Evolutionary conservation across 2,797 vertebrate genomes (phyloP).

Genomic region (Periparus ater): DNA sequence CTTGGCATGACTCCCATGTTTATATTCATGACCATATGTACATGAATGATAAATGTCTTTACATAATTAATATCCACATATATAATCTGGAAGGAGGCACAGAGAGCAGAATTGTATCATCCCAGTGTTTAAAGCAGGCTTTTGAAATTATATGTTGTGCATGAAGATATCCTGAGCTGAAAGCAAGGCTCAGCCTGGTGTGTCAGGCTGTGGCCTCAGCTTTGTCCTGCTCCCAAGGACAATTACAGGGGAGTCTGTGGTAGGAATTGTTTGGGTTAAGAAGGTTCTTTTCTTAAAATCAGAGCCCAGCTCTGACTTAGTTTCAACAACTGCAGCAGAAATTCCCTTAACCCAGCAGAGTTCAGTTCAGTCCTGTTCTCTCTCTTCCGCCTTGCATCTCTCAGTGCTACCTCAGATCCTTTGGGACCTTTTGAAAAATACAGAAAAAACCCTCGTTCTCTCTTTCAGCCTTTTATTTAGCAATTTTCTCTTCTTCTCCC

Average conservation of each 20-base stretch:
- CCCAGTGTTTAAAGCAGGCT: not conserved
- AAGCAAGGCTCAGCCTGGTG: not conserved
- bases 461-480: not conserved
- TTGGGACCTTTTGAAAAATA: not conserved
- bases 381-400: not conserved
- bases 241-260: constrained; percentile 2
- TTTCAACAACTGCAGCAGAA: not conserved
- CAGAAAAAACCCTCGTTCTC: not conserved
- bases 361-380: not conserved
- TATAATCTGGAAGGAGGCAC: not conserved
- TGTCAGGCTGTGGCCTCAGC: not conserved
- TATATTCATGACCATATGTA: not conserved
- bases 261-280: not conserved
- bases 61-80: not conserved
- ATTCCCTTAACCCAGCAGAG: not conserved
- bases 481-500: not conserved
- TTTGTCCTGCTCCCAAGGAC: not conserved
- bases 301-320: not conserved
- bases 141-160: not conserved
- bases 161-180: not conserved
- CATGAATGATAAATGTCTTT: not conserved
- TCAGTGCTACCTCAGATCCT: not conserved
- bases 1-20: not conserved
- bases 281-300: constrained; percentile 11
- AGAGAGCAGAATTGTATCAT: not conserved